A percentile compares a stretch with the other conserved stretches of the same genome.
These are phyloP conservation scores for Pao palembangensis DNA, from an alignment of 2,113 vertebrate genomes.

Conservation along the genomic window DNA sequence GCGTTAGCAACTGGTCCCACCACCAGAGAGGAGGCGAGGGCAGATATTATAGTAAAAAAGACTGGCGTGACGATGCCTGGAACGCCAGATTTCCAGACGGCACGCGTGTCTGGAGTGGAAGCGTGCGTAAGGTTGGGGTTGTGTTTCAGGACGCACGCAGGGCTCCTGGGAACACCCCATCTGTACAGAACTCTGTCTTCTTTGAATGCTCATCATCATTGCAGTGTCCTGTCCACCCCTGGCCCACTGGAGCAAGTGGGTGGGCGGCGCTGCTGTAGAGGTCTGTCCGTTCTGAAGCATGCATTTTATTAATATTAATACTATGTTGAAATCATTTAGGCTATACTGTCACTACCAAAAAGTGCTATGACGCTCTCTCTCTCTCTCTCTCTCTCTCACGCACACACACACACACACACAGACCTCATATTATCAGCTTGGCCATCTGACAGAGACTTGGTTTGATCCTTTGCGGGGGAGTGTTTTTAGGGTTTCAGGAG, in stretches of 20 bases:
- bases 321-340: constrained; percentile 71
- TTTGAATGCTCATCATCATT: constrained; percentile 69
- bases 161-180: constrained; percentile 68
- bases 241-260: background rate
- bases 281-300: constrained; percentile 74
- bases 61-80: constrained; percentile 49
- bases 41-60: constrained; percentile 78
- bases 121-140: constrained; percentile 44
- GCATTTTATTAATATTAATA: constrained; percentile 74
- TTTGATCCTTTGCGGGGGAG: no score
- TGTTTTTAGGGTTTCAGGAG: no score
- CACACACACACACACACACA: constrained; percentile 13
- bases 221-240: constrained; percentile 45
- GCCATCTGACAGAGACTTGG: no score
- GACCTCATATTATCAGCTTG: background rate
- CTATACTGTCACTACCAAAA: constrained; percentile 66
- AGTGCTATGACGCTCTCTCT: constrained; percentile 49
- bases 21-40: constrained; percentile 46
- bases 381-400: background rate
- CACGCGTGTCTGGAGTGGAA: background rate
- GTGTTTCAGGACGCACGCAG: constrained; percentile 57
- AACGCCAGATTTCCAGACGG: no score
- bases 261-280: constrained; percentile 58
- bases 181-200: constrained; percentile 78
- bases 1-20: constrained; percentile 13